Conservation (phyloP, 2,113 vertebrate genomes). For the Nycticryphes semicollaris region DNA sequence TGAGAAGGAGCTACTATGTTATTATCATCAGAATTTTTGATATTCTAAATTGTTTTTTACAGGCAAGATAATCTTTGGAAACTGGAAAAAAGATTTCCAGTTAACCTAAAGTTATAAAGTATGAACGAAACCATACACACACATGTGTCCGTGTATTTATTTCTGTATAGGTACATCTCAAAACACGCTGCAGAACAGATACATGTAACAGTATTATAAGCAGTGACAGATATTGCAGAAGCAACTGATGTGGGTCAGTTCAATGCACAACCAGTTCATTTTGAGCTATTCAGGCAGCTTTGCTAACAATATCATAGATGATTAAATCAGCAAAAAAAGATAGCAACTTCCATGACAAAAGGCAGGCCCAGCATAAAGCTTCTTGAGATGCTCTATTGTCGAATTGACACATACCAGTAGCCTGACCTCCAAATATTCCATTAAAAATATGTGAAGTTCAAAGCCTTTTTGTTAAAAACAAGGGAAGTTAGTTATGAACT, state of each 20-base stretch:
- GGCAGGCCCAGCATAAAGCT: background rate
- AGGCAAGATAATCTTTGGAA: background rate
- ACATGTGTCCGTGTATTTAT: background rate
- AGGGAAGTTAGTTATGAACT: background rate
- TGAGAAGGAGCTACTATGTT: background rate
- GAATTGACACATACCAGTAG: background rate
- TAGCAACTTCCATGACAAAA: background rate
- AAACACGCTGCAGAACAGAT: background rate
- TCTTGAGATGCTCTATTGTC: background rate
- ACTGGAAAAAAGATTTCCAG: background rate
- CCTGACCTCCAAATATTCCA: background rate
- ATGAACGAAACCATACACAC: rapidly evolving
- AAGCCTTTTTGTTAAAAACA: background rate
- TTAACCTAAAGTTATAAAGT: background rate
- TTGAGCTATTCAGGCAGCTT: background rate
- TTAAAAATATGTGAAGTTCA: background rate
- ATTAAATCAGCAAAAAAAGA: background rate
- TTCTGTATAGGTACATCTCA: background rate
- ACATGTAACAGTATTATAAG: rapidly evolving
- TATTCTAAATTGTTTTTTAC: background rate
- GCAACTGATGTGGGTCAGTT: background rate
- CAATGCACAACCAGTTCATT: background rate
- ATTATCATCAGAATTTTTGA: background rate
- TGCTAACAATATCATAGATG: background rate
- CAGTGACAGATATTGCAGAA: background rate